Conservation (phyloP, 2,797 vertebrate species). For the Picus viridis region DNA sequence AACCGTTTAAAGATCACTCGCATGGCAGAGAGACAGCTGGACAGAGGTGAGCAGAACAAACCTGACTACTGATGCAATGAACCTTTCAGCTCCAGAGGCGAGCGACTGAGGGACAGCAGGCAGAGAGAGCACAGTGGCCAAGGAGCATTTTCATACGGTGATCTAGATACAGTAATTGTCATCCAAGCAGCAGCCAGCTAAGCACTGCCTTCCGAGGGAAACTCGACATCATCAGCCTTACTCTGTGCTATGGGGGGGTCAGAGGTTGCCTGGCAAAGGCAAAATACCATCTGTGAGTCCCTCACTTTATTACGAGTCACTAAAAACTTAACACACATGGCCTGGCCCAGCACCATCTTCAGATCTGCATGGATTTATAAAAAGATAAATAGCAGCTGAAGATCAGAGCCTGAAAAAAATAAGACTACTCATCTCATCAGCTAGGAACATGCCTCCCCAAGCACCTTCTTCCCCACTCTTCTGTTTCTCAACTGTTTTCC, state of each 20-base stretch:
- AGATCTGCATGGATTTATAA: slow-evolving; percentile 48
- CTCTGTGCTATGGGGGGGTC: neutral
- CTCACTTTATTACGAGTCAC: slow-evolving; percentile 56
- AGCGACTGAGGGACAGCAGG: neutral
- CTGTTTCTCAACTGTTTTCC: neutral
- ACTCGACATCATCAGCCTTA: neutral
- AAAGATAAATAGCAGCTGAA: slow-evolving; percentile 59
- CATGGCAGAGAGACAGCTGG: slow-evolving; percentile 45
- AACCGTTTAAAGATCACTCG: slow-evolving; percentile 69
- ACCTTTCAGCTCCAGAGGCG: slow-evolving; percentile 16
- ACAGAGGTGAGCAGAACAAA: slow-evolving; percentile 59
- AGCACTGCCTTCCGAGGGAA: slow-evolving; percentile 49
- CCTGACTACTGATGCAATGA: slow-evolving; percentile 43
- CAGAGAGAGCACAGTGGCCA: slow-evolving; percentile 40
- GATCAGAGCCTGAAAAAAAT: slow-evolving; percentile 55
- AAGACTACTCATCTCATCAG: neutral
- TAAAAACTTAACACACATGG: slow-evolving; percentile 35
- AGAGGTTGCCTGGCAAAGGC: neutral
- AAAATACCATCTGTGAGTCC: slow-evolving; percentile 7
- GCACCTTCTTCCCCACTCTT: neutral
- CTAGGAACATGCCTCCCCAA: neutral
- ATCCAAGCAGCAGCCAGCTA: slow-evolving; percentile 68
- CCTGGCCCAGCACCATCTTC: slow-evolving; percentile 73
- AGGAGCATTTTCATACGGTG: slow-evolving; percentile 41
- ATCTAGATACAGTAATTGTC: slow-evolving; percentile 60